Evolutionary conservation across 2,797 vertebrate genomes (phyloP).

Genomic region (Chrysolophus pictus): DNA sequence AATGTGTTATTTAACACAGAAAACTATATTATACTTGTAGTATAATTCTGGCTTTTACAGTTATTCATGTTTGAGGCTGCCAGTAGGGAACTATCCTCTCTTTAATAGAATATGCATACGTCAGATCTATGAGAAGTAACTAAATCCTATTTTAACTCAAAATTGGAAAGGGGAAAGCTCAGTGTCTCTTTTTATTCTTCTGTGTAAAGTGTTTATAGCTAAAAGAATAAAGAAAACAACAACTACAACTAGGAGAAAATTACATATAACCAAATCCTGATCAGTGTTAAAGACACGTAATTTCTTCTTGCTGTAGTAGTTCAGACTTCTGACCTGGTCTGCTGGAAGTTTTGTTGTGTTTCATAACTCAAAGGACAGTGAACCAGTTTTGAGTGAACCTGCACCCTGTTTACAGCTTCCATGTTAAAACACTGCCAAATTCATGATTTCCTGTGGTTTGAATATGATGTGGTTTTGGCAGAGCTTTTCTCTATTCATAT

Average conservation of each 20-base stretch:
- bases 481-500: conserved; percentile 31
- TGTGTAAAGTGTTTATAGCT: not conserved
- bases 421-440: conserved; percentile 64
- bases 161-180: not conserved
- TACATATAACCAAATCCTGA: not conserved
- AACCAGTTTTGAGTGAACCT: conserved; percentile 63
- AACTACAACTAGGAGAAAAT: not conserved
- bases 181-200: not conserved
- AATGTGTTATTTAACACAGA: not conserved
- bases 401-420: conserved; percentile 67
- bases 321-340: conserved; percentile 44
- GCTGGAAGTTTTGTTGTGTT: conserved; percentile 51
- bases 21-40: not conserved
- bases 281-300: not conserved
- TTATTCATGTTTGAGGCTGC: not conserved
- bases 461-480: conserved; percentile 74
- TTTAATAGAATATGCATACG: not conserved
- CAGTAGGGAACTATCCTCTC: not conserved
- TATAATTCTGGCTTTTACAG: not conserved
- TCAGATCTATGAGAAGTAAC: not conserved
- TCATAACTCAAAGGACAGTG: conserved; percentile 52
- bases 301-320: conserved; percentile 8
- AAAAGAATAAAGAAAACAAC: not conserved
- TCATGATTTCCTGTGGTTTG: conserved; percentile 70
- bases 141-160: not conserved